Evolutionary conservation across 2,797 vertebrate genomes (phyloP).

Genomic region (Ataeniobius toweri): DNA sequence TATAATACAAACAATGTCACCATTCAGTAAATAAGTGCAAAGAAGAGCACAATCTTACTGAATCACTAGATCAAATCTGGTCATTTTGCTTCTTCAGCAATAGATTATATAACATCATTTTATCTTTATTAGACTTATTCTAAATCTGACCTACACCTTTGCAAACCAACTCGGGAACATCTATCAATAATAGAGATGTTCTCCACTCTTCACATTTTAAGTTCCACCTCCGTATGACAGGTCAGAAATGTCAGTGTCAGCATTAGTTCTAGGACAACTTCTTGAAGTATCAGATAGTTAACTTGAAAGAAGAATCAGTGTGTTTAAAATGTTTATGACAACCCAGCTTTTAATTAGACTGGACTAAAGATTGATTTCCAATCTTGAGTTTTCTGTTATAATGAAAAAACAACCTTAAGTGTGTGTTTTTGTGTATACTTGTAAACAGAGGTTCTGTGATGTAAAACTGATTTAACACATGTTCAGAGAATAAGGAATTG

Average conservation of each 20-base stretch:
- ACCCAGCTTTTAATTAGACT: neutral
- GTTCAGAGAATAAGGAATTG: neutral
- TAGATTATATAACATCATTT: constrained; percentile 6
- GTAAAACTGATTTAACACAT: neutral
- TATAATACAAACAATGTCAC: constrained; percentile 26
- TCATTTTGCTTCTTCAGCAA: constrained; percentile 21
- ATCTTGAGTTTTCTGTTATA: neutral
- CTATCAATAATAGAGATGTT: neutral
- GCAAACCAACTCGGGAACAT: neutral
- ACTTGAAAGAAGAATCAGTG: neutral
- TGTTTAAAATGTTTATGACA: neutral
- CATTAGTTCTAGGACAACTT: neutral
- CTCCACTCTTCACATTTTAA: neutral
- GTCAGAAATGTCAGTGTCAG: neutral
- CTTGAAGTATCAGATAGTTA: neutral
- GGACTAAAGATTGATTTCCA: neutral
- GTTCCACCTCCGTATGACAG: neutral
- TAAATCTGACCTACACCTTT: neutral
- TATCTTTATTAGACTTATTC: constrained; percentile 19
- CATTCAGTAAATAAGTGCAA: constrained; percentile 33
- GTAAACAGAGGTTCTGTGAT: neutral
- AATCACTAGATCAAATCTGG: constrained; percentile 42
- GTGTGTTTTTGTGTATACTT: neutral
- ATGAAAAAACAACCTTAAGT: neutral
- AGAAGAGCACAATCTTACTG: constrained; percentile 14